phyloP scores from a whole-genome alignment of 2,113 vertebrate genomes.

The Pseudopodoces humilis region DNA sequence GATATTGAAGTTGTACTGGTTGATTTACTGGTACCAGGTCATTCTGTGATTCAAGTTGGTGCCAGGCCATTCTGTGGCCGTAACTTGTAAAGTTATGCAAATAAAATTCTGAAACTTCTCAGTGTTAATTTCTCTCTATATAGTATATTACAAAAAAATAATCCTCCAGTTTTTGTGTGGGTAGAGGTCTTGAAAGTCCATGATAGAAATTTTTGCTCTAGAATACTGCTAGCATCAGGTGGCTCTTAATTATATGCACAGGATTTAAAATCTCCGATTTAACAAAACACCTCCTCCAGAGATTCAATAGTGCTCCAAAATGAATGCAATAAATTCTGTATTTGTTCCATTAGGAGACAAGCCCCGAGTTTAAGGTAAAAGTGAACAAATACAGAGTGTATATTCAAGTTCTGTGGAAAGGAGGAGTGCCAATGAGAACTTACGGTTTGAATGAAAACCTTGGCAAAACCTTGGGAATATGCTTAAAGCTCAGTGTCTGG shows the following conservation, averaged over 20 bases:
- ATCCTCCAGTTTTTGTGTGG: not conserved
- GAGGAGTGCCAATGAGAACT: not conserved
- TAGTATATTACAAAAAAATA: not conserved
- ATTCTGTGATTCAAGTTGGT: not conserved
- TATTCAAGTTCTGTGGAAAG: not conserved
- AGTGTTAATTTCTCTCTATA: not conserved
- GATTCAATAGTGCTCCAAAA: not conserved
- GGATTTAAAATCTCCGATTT: not conserved
- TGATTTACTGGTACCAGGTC: not conserved
- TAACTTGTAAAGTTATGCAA: not conserved
- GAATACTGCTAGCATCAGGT: not conserved
- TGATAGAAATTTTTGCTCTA: not conserved
- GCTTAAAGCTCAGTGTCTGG: not conserved
- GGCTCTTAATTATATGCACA: not conserved
- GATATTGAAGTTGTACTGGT: not conserved
- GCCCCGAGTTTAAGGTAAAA: not conserved
- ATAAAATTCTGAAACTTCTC: not conserved
- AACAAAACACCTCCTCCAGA: not conserved
- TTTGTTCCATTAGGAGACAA: not conserved
- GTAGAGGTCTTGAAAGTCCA: not conserved
- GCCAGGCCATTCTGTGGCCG: not conserved
- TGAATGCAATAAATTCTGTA: not conserved
- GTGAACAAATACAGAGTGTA: not conserved
- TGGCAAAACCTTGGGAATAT: not conserved
- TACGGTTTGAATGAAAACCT: fast-evolving